Evolutionary conservation across 2,797 vertebrate genomes (phyloP).

Genomic region (Selene dorsalis): DNA sequence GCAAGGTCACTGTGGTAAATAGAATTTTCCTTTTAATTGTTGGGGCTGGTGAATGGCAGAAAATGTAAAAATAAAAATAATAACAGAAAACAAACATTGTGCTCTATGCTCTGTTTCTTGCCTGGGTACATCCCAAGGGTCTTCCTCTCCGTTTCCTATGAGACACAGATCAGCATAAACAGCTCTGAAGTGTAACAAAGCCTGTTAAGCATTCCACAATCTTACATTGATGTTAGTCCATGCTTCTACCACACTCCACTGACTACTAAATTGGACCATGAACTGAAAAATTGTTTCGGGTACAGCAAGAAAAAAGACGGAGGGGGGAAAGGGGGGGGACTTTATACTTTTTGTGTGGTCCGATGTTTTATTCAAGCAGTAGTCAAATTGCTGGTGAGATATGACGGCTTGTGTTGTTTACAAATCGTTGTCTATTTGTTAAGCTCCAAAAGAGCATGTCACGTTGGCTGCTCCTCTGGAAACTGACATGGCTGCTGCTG

Average conservation of each 20-base stretch:
- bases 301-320: constrained; percentile 45
- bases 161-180: constrained; percentile 58
- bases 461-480: constrained; percentile 39
- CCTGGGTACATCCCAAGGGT: no score
- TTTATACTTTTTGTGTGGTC: constrained; percentile 62
- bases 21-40: constrained; percentile 14
- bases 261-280: constrained; percentile 76
- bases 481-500: constrained; percentile 33
- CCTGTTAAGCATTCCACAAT: constrained; percentile 69
- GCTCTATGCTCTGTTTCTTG: constrained; percentile 42
- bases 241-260: constrained; percentile 68
- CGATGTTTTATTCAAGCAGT: constrained; percentile 75
- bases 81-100: constrained; percentile 28
- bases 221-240: constrained; percentile 66
- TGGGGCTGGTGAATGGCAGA: not conserved
- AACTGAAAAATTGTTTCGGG: constrained; percentile 79
- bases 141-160: constrained; percentile 21
- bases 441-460: constrained; percentile 71
- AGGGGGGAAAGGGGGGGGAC: not conserved
- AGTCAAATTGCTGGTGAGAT: constrained; percentile 68
- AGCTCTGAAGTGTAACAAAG: constrained; percentile 69
- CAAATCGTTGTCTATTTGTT: constrained; percentile 79
- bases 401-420: constrained; percentile 74
- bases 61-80: constrained; percentile 4
- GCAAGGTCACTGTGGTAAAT: constrained; percentile 12